Percentiles rank a stretch among this genome's conserved stretches.
Evolutionary conservation across 1,140 invertebrate species (phyloP).

Genomic region (Leptestheria dahalacensis): DNA sequence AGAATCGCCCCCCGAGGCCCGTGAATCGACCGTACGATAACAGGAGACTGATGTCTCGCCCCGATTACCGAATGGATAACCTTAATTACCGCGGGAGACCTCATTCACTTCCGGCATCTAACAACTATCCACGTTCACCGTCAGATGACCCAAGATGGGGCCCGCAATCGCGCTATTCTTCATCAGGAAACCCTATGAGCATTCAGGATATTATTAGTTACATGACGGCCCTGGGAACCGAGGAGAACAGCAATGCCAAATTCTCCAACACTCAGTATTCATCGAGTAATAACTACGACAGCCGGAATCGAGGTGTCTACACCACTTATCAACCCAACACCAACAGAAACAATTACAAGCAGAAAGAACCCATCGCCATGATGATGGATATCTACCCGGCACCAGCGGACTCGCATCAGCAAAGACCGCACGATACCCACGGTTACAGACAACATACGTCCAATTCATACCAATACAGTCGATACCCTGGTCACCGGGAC

Average conservation of each 20-base stretch:
- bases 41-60: neutral
- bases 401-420: neutral
- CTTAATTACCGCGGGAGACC: neutral
- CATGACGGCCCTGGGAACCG: constrained; percentile 7
- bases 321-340: neutral
- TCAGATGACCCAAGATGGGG: neutral
- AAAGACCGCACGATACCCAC: neutral
- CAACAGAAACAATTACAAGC: neutral
- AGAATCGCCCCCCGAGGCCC: neutral
- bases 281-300: neutral
- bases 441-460: neutral
- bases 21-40: neutral
- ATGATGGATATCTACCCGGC: constrained; percentile 12
- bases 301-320: neutral
- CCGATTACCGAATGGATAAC: neutral
- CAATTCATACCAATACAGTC: neutral
- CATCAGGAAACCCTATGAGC: constrained; percentile 2
- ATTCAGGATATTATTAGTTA: constrained; percentile 14
- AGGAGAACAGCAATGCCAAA: neutral
- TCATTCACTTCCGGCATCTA: neutral
- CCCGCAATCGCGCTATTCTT: neutral
- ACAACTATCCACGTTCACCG: neutral
- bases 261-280: neutral
- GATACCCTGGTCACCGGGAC: neutral
- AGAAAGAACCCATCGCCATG: constrained; percentile 1